Conservation (phyloP, 2,113 vertebrate genomes). For the Macheiramphus alcinus region DNA sequence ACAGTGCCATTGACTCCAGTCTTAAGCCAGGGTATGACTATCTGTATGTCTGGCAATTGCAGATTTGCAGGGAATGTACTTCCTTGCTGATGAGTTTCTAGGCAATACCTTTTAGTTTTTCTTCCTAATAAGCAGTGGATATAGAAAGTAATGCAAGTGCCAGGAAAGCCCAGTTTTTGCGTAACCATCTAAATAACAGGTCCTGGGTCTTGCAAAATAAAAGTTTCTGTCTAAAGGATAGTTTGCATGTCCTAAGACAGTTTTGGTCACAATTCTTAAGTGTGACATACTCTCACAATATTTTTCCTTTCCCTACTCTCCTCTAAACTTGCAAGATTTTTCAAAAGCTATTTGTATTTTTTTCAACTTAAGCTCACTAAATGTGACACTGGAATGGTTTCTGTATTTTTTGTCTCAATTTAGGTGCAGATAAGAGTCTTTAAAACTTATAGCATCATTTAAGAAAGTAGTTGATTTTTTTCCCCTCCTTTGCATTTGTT, state of each 20-base stretch:
- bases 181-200: neutral
- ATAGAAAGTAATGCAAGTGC: neutral
- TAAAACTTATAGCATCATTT: neutral
- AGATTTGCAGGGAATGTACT: neutral
- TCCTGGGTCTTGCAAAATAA: neutral
- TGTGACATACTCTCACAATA: neutral
- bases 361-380: neutral
- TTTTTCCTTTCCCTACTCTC: neutral
- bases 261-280: neutral
- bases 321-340: neutral
- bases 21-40: neutral
- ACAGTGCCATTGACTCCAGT: neutral
- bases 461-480: neutral
- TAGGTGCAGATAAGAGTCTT: neutral
- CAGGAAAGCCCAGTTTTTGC: neutral
- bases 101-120: neutral
- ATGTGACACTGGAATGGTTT: neutral
- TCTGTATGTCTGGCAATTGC: neutral
- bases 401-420: neutral
- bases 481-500: neutral
- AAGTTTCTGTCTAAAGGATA: neutral
- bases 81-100: neutral
- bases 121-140: neutral
- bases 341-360: neutral
- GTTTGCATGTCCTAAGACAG: neutral